Evolutionary conservation across 2,113 vertebrate species (phyloP), one percentile per base, ranked within the genome.

Genomic region (Myiopsitta monachus): DNA sequence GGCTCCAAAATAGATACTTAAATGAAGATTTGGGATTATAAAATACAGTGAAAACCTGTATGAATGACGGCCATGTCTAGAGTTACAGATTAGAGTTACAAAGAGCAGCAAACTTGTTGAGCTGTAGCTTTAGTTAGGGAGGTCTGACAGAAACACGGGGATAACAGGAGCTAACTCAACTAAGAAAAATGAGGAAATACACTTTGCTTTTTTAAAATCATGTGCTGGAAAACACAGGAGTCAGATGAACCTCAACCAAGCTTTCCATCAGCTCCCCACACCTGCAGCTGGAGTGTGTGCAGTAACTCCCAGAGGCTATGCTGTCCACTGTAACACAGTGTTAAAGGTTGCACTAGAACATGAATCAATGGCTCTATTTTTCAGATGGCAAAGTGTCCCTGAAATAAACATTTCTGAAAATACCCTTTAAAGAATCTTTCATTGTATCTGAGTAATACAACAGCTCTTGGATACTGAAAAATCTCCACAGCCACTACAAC

Each of bases 1-100:
- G 36, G 66, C 31, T 75, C 86, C 1, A 0, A 43, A 54, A 57
- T 1, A 2, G 46, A 49, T 18, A 75, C 44, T 57, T 74, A 44
- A 52, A 85, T 27, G 36, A 74, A 47, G 64, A 74, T 5, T 7
- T 81, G 15, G 10, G 55, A 94, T 39, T 5, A 33, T 1, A 41
- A 74, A 82, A 70, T 13, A 11, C 28, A 57, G 49, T 7, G 30
- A 75, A 70, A 74, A 62, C 11, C 54, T 57, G 10, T 28, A 49
- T 3, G 15, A 36, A 88, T 3, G 5, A 39, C 0, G 0, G 82
- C 57, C 36, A 17, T 3, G 26, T 14, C 36, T 3, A 18, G 43
- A 79, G 41, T 16, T 22, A 51, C 26, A 77, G 18, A n/a, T 38
- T 19, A 23, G 28, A 81, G 18, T 9, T 18, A 14, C 2, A 13